phyloP scores from a whole-genome alignment of 1,140 invertebrate genomes.

The Acromyrmex heyeri region DNA sequence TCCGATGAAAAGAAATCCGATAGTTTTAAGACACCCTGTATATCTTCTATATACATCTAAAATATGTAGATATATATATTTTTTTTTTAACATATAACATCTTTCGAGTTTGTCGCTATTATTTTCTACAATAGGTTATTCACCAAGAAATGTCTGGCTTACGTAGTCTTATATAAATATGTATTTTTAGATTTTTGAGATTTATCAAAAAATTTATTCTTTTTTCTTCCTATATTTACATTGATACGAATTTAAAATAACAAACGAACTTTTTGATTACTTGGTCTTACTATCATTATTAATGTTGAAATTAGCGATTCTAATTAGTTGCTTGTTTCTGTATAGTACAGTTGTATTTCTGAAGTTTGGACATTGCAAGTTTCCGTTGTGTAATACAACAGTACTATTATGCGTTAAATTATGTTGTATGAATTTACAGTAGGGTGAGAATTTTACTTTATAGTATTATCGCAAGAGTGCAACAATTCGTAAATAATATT shows the following conservation, averaged over 20 bases:
- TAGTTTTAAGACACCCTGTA: no score
- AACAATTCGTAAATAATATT: constrained; percentile 7
- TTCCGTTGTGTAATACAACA: constrained; percentile 39
- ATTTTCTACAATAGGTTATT: background rate
- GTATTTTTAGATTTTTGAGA: background rate
- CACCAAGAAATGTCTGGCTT: background rate
- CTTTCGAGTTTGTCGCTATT: background rate
- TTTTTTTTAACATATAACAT: background rate
- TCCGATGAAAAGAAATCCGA: no score
- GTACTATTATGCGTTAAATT: constrained; percentile 27
- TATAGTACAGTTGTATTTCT: constrained; percentile 1
- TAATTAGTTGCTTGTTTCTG: constrained; percentile 33
- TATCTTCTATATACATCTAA: no score
- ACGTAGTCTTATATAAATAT: background rate
- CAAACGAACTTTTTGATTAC: background rate
- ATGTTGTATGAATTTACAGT: background rate
- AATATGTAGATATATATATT: background rate
- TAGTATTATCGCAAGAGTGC: background rate
- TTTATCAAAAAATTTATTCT: background rate
- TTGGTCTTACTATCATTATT: background rate
- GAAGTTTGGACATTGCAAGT: constrained; percentile 29
- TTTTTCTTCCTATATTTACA: background rate
- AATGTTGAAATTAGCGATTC: constrained; percentile 34
- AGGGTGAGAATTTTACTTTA: constrained; percentile 27
- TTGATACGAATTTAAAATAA: background rate